Percentiles rank a stretch among this genome's conserved stretches.
Evolutionary conservation across 1,140 invertebrate genomes (phyloP).

Genomic region (Saccostrea echinata): DNA sequence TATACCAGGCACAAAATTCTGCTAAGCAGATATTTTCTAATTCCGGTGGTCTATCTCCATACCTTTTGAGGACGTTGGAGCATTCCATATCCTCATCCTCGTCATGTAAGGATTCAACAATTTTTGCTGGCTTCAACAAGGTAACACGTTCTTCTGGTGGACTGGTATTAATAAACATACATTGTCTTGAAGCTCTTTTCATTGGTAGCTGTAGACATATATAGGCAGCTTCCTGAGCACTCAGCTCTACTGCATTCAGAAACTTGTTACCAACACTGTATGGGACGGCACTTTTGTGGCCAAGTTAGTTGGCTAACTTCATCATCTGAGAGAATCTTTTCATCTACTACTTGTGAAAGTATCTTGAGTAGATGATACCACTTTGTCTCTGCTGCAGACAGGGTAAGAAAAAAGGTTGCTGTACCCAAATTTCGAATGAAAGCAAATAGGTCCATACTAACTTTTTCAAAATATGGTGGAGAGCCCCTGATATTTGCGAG

Average conservation of each 20-base stretch:
- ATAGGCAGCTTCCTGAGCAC: conserved; percentile 56
- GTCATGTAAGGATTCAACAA: conserved; percentile 37
- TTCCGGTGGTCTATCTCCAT: conserved; percentile 45
- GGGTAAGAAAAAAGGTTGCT: conserved; percentile 60
- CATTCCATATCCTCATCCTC: conserved; percentile 52
- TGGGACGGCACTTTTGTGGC: conserved; percentile 54
- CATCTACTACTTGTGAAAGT: conserved; percentile 56
- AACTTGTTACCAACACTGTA: conserved; percentile 58
- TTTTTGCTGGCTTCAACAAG: conserved; percentile 51
- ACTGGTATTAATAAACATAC: conserved; percentile 61
- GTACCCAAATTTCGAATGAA: conserved; percentile 62
- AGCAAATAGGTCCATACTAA: conserved; percentile 63
- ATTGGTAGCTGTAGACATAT: conserved; percentile 60
- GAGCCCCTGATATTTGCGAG: conserved; percentile 60
- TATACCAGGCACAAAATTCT: conserved; percentile 52
- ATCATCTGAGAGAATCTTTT: conserved; percentile 54
- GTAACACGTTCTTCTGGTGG: conserved; percentile 46
- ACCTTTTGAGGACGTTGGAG: conserved; percentile 48
- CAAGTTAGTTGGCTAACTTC: conserved; percentile 52
- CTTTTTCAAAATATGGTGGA: conserved; percentile 62
- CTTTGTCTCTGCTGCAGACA: conserved; percentile 64
- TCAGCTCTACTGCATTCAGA: conserved; percentile 50
- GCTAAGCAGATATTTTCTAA: conserved; percentile 53
- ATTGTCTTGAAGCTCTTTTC: conserved; percentile 45
- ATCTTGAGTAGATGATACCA: conserved; percentile 61